These are phyloP conservation scores for Acleris holmiana DNA, from an alignment of 2,888 invertebrate genomes.

Conservation along the genomic window DNA sequence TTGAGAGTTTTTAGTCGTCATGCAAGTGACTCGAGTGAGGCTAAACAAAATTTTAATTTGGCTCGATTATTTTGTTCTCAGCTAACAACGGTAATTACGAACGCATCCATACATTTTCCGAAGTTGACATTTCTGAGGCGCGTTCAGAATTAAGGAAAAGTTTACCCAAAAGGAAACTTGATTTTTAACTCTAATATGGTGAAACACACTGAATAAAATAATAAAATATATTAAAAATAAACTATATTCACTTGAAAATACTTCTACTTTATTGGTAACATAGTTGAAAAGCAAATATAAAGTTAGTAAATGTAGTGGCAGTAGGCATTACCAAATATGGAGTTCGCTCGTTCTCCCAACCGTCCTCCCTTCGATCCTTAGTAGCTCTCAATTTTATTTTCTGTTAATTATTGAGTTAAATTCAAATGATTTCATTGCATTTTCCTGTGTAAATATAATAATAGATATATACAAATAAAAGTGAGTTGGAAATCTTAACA, in stretches of 20 bases:
- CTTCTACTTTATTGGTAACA: constrained; percentile 37
- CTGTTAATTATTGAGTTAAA: constrained; percentile 65
- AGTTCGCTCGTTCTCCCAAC: constrained; percentile 86
- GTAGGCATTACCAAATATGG: constrained; percentile 88
- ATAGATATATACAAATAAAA: constrained; percentile 69
- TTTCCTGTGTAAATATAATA: constrained; percentile 70
- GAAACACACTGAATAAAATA: constrained; percentile 25
- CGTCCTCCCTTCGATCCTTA: constrained; percentile 84
- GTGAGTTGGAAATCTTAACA: constrained; percentile 69
- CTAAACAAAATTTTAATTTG: no score
- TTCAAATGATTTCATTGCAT: constrained; percentile 81
- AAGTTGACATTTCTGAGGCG: constrained; percentile 46
- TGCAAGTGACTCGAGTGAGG: no score
- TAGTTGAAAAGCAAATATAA: constrained; percentile 52
- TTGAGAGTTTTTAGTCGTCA: no score
- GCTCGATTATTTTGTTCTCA: no score
- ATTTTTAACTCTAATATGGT: constrained; percentile 42
- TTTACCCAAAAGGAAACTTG: constrained; percentile 45
- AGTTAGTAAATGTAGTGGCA: constrained; percentile 71
- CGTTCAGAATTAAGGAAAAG: constrained; percentile 62
- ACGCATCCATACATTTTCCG: constrained; percentile 47
- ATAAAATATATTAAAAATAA: constrained; percentile 37
- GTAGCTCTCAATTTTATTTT: constrained; percentile 81
- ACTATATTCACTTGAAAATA: constrained; percentile 20
- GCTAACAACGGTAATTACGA: constrained; percentile 18